A percentile compares a stretch with the other conserved stretches of the same genome.
phyloP scores from a whole-genome alignment of 2,888 invertebrate genomes.

The Cheilosia vernalis region DNA sequence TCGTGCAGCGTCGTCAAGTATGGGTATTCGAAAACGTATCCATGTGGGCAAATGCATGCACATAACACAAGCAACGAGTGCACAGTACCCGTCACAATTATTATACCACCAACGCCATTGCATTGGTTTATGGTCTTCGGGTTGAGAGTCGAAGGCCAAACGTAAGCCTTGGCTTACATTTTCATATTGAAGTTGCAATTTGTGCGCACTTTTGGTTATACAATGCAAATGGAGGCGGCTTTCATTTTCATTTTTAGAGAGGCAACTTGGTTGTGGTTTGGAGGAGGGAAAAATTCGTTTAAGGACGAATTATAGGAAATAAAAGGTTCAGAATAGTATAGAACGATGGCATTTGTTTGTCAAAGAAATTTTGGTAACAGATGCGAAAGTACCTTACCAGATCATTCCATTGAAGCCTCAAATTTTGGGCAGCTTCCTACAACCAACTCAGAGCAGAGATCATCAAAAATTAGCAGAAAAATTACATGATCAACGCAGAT shows the following conservation, averaged over 20 bases:
- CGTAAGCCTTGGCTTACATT: slow-evolving; percentile 73
- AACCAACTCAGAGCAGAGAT: too few relatives aligned
- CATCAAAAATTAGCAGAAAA: too few relatives aligned
- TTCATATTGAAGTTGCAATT: slow-evolving; percentile 54
- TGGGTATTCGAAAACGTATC: slow-evolving; percentile 28
- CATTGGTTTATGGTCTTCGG: slow-evolving; percentile 67
- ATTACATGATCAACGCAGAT: too few relatives aligned
- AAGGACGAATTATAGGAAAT: too few relatives aligned
- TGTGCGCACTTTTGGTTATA: slow-evolving; percentile 25
- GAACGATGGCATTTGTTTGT: too few relatives aligned
- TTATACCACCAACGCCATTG: slow-evolving; percentile 63
- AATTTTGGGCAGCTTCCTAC: too few relatives aligned
- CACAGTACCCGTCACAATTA: slow-evolving; percentile 52
- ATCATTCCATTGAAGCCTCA: too few relatives aligned
- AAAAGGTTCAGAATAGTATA: too few relatives aligned
- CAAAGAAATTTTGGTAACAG: too few relatives aligned
- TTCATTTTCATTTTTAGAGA: slow-evolving; percentile 53
- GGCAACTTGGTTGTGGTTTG: slow-evolving; percentile 1
- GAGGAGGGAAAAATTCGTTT: background rate
- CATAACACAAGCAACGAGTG: background rate
- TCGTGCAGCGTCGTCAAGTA: slow-evolving; percentile 5
- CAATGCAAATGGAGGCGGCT: slow-evolving; percentile 59
- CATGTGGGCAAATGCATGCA: slow-evolving; percentile 39
- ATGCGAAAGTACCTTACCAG: too few relatives aligned
- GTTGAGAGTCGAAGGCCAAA: slow-evolving; percentile 69